These are phyloP conservation scores for Theropithecus gelada DNA, from an alignment of 2,113 vertebrate genomes.

Conservation along the genomic window DNA sequence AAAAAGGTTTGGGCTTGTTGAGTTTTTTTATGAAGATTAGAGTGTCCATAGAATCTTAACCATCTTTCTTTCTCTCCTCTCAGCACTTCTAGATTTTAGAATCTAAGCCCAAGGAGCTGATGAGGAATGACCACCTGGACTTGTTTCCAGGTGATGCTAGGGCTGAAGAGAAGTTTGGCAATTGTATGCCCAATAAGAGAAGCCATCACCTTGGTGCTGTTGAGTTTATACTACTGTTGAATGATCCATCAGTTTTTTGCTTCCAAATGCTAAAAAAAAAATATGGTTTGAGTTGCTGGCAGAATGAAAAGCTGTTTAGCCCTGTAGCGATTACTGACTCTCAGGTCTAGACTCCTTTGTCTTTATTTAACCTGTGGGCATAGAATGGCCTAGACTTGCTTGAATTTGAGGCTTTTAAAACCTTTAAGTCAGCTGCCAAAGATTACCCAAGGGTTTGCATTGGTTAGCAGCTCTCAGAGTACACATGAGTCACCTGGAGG, in stretches of 20 bases:
- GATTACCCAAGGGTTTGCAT: background rate
- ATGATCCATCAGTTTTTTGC: constrained; percentile 79
- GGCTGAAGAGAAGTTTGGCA: constrained; percentile 35
- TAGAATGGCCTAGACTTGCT: background rate
- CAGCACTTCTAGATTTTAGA: background rate
- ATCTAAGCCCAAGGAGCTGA: background rate
- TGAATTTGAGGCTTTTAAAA: constrained; percentile 36
- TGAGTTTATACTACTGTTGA: constrained; percentile 65
- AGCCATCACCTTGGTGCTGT: constrained; percentile 59
- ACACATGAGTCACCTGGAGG: background rate
- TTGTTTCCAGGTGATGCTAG: background rate
- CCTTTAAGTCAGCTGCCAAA: background rate
- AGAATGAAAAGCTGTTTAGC: constrained; percentile 78
- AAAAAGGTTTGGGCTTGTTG: background rate
- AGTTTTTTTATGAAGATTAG: constrained; percentile 17
- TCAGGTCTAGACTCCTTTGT: constrained; percentile 72
- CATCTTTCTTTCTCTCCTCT: background rate
- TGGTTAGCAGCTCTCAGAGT: background rate
- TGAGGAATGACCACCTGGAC: background rate
- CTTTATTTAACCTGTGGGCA: background rate
- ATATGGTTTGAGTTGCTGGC: constrained; percentile 79
- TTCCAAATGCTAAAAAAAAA: constrained; percentile 63
- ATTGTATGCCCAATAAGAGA: background rate
- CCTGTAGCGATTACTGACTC: constrained; percentile 64
- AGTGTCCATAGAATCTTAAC: background rate